Base-by-base conservation (phyloP, 2,797 vertebrate genomes). In the Philypnodon macrostomus region DNA sequence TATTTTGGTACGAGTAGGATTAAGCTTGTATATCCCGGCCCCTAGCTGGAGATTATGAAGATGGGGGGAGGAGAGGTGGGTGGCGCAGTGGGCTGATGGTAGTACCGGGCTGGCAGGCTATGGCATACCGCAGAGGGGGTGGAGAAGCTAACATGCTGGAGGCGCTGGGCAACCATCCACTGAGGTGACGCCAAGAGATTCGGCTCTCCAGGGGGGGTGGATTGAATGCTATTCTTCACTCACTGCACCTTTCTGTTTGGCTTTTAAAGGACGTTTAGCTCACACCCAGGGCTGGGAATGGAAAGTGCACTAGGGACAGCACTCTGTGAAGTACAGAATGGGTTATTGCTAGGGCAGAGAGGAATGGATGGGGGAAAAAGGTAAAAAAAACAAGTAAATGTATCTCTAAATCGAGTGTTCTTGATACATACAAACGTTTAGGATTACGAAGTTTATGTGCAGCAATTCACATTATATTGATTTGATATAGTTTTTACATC, bases 1-100 rank as follows among this genome's bases (percentile, higher is more conserved):
- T 67, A 67, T 73, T 87, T 79, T 52, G 73, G 75, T 80, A 77
- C 71, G 63, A 79, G 80, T 70, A 67, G 77, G 83, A 84, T 86
- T 84, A 86, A 65, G 73, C 77, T 47, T 80, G 81, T 79, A 76
- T 69, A 68, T 81, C 82, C 72, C 63, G 23, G 77, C 73, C 80
- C 64, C 74, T 38, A 47, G 71, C 49, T 58, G 61, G 58, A 81
- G 83, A 86, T 83, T 85, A 86, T 55, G 70, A 58, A 44, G 63
- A 73, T 53, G 58, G 37, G 31, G 68, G 75, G 62, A 54, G 73
- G 72, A 53, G 64, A 16, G 64, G 59, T 51, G 61, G 79, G 71
- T 55, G 40, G 51, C n/a, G 54, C 45, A 18, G 52, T n/a, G n/a
- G n/a, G n/a, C n/a, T n/a, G n/a, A n/a, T n/a, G n/a, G n/a, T n/a